A percentile compares a stretch with the other conserved stretches of the same genome.
These are phyloP conservation scores for Pantelozetes paolii DNA, from an alignment of 2,888 invertebrate genomes.

Conservation along the genomic window DNA sequence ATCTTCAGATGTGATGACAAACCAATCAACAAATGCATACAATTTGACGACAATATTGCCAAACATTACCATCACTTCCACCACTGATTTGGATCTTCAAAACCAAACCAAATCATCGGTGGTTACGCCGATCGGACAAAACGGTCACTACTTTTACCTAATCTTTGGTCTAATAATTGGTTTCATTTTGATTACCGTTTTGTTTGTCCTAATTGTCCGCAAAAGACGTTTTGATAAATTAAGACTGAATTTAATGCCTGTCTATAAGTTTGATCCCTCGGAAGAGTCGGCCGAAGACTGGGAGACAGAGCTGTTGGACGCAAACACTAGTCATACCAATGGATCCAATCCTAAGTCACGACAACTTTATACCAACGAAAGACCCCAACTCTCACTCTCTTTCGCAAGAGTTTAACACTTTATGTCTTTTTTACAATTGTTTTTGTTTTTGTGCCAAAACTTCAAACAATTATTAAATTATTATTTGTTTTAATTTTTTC, in stretches of 20 bases:
- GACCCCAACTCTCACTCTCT: slow-evolving; percentile 1
- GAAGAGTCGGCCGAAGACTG: slow-evolving; percentile 63
- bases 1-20: neutral
- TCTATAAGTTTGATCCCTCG: slow-evolving; percentile 66
- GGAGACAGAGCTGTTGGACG: slow-evolving; percentile 56
- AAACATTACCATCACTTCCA: too few relatives aligned
- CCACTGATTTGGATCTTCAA: too few relatives aligned
- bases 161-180: neutral
- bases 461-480: too few relatives aligned
- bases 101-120: neutral
- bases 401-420: neutral
- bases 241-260: slow-evolving; percentile 62
- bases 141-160: neutral
- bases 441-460: slow-evolving; percentile 22
- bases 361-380: slow-evolving; percentile 27
- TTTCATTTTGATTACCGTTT: neutral
- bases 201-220: neutral
- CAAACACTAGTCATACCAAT: slow-evolving; percentile 58
- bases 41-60: slow-evolving; percentile 9
- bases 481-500: too few relatives aligned
- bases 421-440: neutral
- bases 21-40: neutral
- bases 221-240: slow-evolving; percentile 57
- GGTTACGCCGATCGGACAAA: too few relatives aligned
- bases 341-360: slow-evolving; percentile 53